Percentiles rank a stretch among this genome's conserved stretches.
Conservation (phyloP, 2,888 invertebrate species). For the Alentia gelatinosa region DNA sequence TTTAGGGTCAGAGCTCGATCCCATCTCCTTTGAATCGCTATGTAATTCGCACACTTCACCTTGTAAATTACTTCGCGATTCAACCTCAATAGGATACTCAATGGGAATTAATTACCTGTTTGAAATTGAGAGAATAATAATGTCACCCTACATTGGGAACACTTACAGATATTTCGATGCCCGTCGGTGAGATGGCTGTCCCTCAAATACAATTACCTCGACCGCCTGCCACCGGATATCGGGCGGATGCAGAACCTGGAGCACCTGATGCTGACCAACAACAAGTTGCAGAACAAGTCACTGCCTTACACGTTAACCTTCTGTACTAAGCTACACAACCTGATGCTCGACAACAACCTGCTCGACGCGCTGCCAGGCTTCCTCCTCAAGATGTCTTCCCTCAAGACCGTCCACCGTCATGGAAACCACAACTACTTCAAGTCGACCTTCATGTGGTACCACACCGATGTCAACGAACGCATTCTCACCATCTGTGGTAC, state of each 20-base stretch:
- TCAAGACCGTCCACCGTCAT: constrained; percentile 82
- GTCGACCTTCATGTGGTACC: constrained; percentile 82
- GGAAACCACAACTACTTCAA: constrained; percentile 83
- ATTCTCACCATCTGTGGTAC: constrained; percentile 76
- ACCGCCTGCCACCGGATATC: constrained; percentile 80
- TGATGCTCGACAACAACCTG: constrained; percentile 81
- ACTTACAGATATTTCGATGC: constrained; percentile 81
- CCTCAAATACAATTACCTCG: constrained; percentile 81
- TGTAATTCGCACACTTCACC: no score
- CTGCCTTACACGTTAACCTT: constrained; percentile 81
- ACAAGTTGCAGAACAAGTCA: constrained; percentile 81
- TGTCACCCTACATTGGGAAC: no score
- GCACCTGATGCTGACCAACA: constrained; percentile 81
- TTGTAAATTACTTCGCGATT: no score
- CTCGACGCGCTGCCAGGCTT: constrained; percentile 82
- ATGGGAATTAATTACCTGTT: neutral
- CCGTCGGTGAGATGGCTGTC: constrained; percentile 80
- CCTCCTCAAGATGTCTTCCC: constrained; percentile 79
- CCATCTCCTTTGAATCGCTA: no score
- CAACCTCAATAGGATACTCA: no score
- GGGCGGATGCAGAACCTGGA: constrained; percentile 80
- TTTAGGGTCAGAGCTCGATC: no score
- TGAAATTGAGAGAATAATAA: no score
- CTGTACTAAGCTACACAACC: constrained; percentile 78
- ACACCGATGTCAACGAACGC: constrained; percentile 81